A percentile compares a stretch with the other conserved stretches of the same genome.
Conservation (phyloP, 2,888 invertebrate genomes). For the Diploptera punctata region DNA sequence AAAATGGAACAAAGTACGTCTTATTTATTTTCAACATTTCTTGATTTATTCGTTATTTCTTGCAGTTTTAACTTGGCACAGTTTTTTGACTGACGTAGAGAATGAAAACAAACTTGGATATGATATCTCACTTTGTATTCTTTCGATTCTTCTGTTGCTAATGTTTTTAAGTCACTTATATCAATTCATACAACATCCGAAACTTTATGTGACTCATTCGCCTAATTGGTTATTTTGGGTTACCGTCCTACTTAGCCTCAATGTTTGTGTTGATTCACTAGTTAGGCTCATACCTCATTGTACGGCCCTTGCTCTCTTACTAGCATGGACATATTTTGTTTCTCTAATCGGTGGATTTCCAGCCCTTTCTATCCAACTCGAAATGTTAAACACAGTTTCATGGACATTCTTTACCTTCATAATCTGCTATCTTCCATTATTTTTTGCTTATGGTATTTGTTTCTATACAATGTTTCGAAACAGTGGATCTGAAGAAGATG, state of each 20-base stretch:
- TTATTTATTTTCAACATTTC: background rate
- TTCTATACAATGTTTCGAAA: slow-evolving; percentile 17
- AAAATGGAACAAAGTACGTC: background rate
- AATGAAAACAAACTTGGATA: background rate
- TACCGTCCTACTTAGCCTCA: background rate
- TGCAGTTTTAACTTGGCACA: slow-evolving; percentile 6
- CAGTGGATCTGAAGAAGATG: background rate
- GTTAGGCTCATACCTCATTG: background rate
- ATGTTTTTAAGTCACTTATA: background rate
- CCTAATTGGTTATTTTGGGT: background rate
- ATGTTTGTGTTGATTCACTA: background rate
- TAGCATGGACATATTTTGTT: slow-evolving; percentile 19
- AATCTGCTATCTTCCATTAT: background rate
- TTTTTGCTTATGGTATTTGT: slow-evolving; percentile 7
- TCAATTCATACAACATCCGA: background rate
- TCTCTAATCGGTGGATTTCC: slow-evolving; percentile 10
- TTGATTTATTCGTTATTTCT: slow-evolving; percentile 2
- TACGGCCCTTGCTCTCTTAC: background rate
- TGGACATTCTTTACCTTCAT: slow-evolving; percentile 13
- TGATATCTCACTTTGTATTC: background rate
- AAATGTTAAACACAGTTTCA: slow-evolving; percentile 16
- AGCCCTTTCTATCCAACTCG: background rate
- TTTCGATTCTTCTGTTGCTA: background rate
- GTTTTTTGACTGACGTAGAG: background rate
- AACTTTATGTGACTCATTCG: background rate